phyloP scores from a whole-genome alignment of 2,797 vertebrate genomes.

The Pantherophis alleghaniensis region DNA sequence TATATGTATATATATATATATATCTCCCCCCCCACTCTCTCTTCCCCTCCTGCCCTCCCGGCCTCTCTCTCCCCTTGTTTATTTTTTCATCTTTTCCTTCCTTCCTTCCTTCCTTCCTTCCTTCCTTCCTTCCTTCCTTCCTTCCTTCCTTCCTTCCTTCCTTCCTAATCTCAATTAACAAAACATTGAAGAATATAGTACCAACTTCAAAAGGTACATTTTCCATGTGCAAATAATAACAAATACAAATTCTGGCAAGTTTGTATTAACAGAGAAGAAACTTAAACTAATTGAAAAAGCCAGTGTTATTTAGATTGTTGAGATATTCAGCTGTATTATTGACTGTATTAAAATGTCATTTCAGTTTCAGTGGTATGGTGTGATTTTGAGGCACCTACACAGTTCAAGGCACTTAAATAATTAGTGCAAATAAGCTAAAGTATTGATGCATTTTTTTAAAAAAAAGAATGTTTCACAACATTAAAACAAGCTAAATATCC shows the following conservation, averaged over 20 bases:
- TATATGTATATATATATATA: no score
- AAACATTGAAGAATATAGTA: not conserved
- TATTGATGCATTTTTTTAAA: slow-evolving; percentile 41
- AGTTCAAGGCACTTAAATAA: slow-evolving; percentile 46
- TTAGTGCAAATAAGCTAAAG: slow-evolving; percentile 60
- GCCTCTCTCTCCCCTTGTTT: not conserved
- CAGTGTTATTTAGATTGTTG: not conserved
- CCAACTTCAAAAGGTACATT: not conserved
- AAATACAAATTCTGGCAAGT: not conserved
- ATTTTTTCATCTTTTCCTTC: not conserved
- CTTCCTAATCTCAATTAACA: not conserved
- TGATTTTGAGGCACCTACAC: slow-evolving; percentile 30
- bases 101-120: not conserved
- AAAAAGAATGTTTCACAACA: slow-evolving; percentile 56
- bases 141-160: not conserved
- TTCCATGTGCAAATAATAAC: not conserved
- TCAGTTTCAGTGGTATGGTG: slow-evolving; percentile 34
- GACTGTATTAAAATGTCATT: slow-evolving; percentile 41
- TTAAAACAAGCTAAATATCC: slow-evolving; percentile 65
- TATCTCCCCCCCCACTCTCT: not conserved
- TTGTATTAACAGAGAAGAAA: not conserved
- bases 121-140: no score
- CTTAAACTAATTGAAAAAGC: not conserved
- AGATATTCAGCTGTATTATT: not conserved
- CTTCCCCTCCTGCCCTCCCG: no score